phyloP scores from a whole-genome alignment of 2,888 invertebrate genomes.

The Operophtera brumata region DNA sequence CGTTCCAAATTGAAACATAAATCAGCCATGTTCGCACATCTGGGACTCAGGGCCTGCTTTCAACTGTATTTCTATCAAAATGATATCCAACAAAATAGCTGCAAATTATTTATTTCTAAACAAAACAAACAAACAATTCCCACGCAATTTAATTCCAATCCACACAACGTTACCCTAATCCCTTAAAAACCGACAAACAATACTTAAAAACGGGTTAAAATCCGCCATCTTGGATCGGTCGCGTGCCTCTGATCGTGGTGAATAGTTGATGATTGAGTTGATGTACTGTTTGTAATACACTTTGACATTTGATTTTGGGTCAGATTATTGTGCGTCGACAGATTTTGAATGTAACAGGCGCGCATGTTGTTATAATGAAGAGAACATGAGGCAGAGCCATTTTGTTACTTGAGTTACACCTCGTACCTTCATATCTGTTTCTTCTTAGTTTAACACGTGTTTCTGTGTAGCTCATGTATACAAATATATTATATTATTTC shows the following conservation, averaged over 20 bases:
- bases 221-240: conserved; percentile 1
- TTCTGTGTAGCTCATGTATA: no score
- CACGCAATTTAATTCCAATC: conserved; percentile 31
- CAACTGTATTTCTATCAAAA: no score
- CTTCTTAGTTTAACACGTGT: no score
- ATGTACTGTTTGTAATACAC: conserved; percentile 25
- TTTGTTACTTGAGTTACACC: no score
- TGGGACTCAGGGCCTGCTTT: no score
- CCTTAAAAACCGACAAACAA: conserved; percentile 39
- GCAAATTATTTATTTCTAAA: background rate
- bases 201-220: conserved; percentile 6
- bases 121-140: conserved; percentile 23
- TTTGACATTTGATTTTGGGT: conserved; percentile 31
- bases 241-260: conserved; percentile 16
- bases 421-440: no score
- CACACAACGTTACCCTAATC: conserved; percentile 32
- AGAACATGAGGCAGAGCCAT: no score
- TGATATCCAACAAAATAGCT: no score
- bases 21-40: no score
- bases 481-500: no score
- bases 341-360: background rate
- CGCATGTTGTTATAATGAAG: background rate
- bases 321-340: conserved; percentile 14
- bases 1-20: no score
- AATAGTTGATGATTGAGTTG: no score